phyloP scores from a whole-genome alignment of 1,140 invertebrate species.

The Brachionus calyciflorus region DNA sequence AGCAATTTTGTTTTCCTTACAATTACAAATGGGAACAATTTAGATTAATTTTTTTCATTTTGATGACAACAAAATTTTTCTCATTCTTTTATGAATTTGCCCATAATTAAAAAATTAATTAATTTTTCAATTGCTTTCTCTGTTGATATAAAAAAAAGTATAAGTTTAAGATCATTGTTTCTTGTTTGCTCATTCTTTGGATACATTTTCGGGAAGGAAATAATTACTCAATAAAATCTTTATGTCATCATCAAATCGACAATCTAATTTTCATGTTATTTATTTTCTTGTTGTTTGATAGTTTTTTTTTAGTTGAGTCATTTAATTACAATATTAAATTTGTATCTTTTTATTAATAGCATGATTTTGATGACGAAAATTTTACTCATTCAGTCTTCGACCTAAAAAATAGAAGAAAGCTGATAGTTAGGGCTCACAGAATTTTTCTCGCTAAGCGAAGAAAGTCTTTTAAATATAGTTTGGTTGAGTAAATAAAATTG shows the following conservation, averaged over 20 bases:
- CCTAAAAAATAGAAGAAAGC: no score
- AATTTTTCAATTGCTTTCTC: neutral
- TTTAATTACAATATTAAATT: neutral
- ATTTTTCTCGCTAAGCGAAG: no score
- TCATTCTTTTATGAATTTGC: constrained; percentile 20
- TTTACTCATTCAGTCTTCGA: neutral
- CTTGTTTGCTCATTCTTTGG: neutral
- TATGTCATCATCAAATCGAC: neutral
- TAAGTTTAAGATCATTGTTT: neutral
- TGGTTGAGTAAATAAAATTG: no score
- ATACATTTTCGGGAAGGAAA: constrained; percentile 9
- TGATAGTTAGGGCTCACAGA: no score
- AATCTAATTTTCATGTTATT: no score
- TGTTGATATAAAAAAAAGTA: neutral
- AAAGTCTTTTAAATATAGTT: no score
- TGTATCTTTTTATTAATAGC: constrained; percentile 9
- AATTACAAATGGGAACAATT: neutral
- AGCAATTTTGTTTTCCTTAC: neutral
- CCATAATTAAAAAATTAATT: constrained; percentile 21
- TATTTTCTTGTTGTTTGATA: no score
- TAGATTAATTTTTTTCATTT: constrained; percentile 20
- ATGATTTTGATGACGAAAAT: constrained; percentile 24
- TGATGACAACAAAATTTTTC: neutral
- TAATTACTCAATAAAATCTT: neutral
- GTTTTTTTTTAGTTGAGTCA: neutral